phyloP scores from a whole-genome alignment of 2,888 invertebrate species.

The Argynnis bischoffii region DNA sequence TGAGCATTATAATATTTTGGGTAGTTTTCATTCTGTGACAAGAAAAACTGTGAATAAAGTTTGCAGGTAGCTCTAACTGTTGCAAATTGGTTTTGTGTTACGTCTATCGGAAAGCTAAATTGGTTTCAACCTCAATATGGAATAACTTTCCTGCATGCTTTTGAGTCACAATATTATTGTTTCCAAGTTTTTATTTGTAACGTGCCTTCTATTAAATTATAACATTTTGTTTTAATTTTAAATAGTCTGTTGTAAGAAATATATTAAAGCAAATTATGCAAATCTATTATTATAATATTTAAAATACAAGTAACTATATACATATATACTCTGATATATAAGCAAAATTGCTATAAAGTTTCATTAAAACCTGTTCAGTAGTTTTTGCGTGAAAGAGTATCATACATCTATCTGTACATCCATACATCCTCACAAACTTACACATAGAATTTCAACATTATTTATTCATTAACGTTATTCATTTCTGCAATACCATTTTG shows the following conservation, averaged over 20 bases:
- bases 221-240: neutral
- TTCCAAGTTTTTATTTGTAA: neutral
- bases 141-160: conserved; percentile 41
- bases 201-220: neutral
- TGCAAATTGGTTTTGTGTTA: conserved; percentile 45
- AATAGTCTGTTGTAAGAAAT: neutral
- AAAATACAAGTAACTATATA: too few species aligned
- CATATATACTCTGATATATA: too few species aligned
- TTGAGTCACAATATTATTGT: conserved; percentile 17
- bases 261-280: too few species aligned
- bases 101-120: conserved; percentile 65
- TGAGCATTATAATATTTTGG: neutral
- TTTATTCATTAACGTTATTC: too few species aligned
- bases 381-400: too few species aligned
- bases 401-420: too few species aligned
- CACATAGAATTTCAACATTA: too few species aligned
- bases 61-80: conserved; percentile 38
- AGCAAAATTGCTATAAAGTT: too few species aligned
- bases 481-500: too few species aligned
- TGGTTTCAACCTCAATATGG: conserved; percentile 69
- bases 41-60: conserved; percentile 36
- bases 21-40: neutral
- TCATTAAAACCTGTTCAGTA: too few species aligned
- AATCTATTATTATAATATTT: too few species aligned
- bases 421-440: too few species aligned